A percentile compares a stretch with the other conserved stretches of the same genome.
phyloP scores from a whole-genome alignment of 1,140 invertebrate species.

The Calliphora vicina region DNA sequence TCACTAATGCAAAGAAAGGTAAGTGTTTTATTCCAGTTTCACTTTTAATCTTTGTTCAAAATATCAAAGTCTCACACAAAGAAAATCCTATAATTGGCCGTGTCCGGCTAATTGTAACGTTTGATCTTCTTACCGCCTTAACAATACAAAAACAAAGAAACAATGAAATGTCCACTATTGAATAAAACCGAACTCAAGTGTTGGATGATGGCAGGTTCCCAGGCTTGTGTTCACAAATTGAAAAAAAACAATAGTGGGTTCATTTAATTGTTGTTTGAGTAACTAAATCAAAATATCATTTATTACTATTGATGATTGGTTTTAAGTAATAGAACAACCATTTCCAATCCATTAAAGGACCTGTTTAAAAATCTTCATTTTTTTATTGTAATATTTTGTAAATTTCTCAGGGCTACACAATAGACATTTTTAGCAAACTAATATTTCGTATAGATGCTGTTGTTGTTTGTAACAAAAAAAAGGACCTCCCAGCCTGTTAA shows the following conservation, averaged over 20 bases:
- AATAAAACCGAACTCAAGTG: neutral
- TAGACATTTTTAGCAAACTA: neutral
- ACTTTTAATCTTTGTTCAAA: neutral
- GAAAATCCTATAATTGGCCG: constrained; percentile 23
- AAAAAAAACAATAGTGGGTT: neutral
- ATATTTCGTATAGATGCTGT: neutral
- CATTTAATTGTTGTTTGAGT: neutral
- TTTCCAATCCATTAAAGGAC: constrained; percentile 23
- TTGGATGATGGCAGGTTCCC: constrained; percentile 9
- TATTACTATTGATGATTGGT: constrained; percentile 17
- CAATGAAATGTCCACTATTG: neutral
- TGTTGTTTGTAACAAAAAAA: neutral
- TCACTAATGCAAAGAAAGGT: neutral
- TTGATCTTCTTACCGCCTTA: constrained; percentile 3
- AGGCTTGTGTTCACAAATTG: neutral
- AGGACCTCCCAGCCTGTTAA: constrained; percentile 4
- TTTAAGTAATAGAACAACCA: neutral
- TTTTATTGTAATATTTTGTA: neutral
- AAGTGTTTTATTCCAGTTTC: neutral
- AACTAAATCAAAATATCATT: constrained; percentile 33
- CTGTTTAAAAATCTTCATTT: neutral
- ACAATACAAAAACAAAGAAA: neutral
- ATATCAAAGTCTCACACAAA: neutral
- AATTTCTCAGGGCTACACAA: neutral
- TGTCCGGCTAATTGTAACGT: constrained; percentile 13